phyloP scores from a whole-genome alignment of 2,888 invertebrate species.

The Electrophaes corylata region DNA sequence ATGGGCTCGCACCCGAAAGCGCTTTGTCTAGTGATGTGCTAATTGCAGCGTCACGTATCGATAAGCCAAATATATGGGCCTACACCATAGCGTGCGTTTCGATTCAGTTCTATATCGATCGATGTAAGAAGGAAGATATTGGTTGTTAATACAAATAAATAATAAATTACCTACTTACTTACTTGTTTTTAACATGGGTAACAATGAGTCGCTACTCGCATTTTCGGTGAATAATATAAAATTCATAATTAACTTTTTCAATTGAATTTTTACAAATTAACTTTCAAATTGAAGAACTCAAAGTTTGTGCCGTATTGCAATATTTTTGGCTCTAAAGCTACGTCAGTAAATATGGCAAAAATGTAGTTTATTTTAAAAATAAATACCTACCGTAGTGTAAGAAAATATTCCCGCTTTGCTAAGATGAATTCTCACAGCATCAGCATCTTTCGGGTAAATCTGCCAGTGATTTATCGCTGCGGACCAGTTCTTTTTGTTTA shows the following conservation, averaged over 20 bases:
- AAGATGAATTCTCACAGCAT: constrained; percentile 51
- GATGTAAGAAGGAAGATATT: not conserved
- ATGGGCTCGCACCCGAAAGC: constrained; percentile 81
- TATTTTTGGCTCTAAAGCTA: no score
- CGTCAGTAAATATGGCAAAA: no score
- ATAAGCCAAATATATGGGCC: constrained; percentile 56
- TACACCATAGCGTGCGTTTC: constrained; percentile 45
- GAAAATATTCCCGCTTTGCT: constrained; percentile 31
- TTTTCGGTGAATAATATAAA: no score
- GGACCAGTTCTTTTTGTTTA: constrained; percentile 59
- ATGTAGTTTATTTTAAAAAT: not conserved
- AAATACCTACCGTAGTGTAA: not conserved
- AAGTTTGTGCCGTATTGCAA: no score
- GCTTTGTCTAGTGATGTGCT: constrained; percentile 81
- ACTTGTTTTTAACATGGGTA: no score
- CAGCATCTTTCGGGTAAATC: constrained; percentile 65
- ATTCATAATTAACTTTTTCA: no score
- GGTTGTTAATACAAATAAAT: not conserved
- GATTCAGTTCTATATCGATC: constrained; percentile 21
- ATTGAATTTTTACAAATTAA: no score
- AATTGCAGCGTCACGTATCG: constrained; percentile 72
- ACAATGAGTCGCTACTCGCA: no score
- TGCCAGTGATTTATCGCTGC: constrained; percentile 60
- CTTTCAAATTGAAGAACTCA: no score
- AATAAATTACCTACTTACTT: no score